Evolutionary conservation across 2,113 vertebrate species (phyloP), one percentile per base, ranked within the genome.

Genomic region (Pogona vitticeps): DNA sequence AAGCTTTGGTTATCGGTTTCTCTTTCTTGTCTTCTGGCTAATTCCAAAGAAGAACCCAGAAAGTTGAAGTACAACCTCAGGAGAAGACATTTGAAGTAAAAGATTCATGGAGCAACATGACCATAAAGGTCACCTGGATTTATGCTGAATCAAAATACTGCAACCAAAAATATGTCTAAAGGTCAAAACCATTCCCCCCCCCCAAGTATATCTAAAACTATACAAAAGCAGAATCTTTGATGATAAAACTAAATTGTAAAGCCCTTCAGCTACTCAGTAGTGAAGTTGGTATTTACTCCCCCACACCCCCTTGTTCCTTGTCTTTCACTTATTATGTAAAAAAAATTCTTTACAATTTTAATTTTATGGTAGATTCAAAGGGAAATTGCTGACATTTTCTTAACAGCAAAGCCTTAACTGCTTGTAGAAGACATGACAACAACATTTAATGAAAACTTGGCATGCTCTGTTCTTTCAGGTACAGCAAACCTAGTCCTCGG

Each of bases 381-480:
- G 38, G 31, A 21, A 23, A 9, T 31, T 8, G 56, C 68, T 67
- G 33, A 86, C 33, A 78, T 87, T 94, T 91, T 82, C n/a, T 65
- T 46, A 38, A 20, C 21, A 84, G 56, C 72, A n/a, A 5, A 0
- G 26, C 31, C 71, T 84, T 82, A 58, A 80, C 36, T 75, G n/a
- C 59, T 61, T 91, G 18, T 82, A 36, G 9, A 70, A 81, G 52
- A 0, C 0, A 42, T 23, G 17, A 28, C 0, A 68, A 40, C 61
- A 82, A 6, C 1, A 78, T 58, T 78, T 83, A 46, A 71, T 80
- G 82, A 76, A 88, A 78, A 72, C 46, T 28, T 56, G 75, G 76
- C 28, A 3, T 87, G 31, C 68, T 52, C n/a, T 87, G 79, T 88
- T 68, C 83, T 87, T 89, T 86, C 85, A 82, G 89, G 80, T 85